Conservation (phyloP, 2,113 vertebrate genomes). For the Passerina amoena region DNA sequence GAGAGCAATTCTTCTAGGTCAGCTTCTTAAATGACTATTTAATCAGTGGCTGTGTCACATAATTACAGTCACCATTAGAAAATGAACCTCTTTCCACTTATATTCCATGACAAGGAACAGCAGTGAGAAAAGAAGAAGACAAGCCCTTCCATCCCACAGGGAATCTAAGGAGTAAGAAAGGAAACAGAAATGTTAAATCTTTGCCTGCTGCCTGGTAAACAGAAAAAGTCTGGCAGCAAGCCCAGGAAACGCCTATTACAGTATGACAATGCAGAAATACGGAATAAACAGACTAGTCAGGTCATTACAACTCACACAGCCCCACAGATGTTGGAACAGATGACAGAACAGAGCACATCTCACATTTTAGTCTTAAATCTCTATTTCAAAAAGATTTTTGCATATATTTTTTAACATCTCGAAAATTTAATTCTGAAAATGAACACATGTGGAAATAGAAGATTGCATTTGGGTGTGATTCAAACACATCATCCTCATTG, state of each 20-base stretch:
- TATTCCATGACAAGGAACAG: background rate
- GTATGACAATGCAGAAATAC: conserved; percentile 36
- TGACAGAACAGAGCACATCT: background rate
- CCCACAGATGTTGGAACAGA: background rate
- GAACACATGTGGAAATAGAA: background rate
- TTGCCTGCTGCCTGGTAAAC: conserved; percentile 53
- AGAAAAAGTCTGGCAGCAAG: conserved; percentile 44
- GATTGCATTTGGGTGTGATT: background rate
- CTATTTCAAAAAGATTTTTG: conserved; percentile 9
- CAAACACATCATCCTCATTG: background rate
- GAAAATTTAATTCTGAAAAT: background rate
- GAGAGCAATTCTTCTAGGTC: conserved; percentile 27
- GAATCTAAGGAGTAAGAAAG: conserved; percentile 16
- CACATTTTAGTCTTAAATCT: background rate
- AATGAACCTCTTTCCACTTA: conserved; percentile 44
- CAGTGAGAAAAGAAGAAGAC: conserved; percentile 15
- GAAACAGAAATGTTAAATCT: conserved; percentile 38
- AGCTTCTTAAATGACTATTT: conserved; percentile 20
- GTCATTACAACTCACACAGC: background rate
- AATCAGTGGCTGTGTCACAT: conserved; percentile 55
- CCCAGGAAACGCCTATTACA: conserved; percentile 32
- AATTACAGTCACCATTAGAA: conserved; percentile 44
- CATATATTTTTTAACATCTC: background rate
- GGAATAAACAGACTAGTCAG: background rate
- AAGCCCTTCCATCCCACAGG: background rate